Evolutionary conservation across 2,113 vertebrate genomes (phyloP).

Genomic region (Xerus inauris): DNA sequence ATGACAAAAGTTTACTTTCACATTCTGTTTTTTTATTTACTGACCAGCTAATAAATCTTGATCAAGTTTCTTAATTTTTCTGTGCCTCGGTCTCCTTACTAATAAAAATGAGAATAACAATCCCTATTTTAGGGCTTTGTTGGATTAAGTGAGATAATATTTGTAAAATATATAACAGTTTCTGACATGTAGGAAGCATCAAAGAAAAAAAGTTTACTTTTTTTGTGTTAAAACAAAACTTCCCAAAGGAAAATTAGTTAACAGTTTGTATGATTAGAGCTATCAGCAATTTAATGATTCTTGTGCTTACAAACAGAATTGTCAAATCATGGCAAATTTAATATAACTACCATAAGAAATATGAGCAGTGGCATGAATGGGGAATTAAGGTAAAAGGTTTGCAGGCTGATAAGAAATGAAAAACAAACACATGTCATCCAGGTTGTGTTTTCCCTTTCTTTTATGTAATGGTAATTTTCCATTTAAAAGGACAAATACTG

Average conservation of each 20-base stretch:
- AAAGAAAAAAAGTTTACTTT: background rate
- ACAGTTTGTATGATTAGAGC: background rate
- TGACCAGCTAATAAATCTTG: background rate
- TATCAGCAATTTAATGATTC: background rate
- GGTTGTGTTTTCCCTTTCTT: constrained; percentile 26
- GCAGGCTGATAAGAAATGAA: background rate
- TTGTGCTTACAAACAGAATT: background rate
- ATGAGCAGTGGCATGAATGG: background rate
- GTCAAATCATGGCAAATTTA: background rate
- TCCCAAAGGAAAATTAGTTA: background rate
- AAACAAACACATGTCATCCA: background rate
- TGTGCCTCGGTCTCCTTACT: background rate
- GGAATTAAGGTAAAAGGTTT: background rate
- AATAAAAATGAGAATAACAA: background rate
- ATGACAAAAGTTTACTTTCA: background rate
- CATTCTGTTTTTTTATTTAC: background rate
- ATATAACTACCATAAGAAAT: background rate
- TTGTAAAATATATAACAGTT: background rate
- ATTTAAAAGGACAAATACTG: constrained; percentile 13
- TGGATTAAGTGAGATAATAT: constrained; percentile 18
- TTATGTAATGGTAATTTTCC: constrained; percentile 36
- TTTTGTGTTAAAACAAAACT: background rate
- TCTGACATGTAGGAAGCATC: background rate
- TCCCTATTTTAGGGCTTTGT: background rate
- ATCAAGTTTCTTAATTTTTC: background rate